phyloP scores from a whole-genome alignment of 92 coral and sea anemone species.

The Epizoanthus scotinus region DNA sequence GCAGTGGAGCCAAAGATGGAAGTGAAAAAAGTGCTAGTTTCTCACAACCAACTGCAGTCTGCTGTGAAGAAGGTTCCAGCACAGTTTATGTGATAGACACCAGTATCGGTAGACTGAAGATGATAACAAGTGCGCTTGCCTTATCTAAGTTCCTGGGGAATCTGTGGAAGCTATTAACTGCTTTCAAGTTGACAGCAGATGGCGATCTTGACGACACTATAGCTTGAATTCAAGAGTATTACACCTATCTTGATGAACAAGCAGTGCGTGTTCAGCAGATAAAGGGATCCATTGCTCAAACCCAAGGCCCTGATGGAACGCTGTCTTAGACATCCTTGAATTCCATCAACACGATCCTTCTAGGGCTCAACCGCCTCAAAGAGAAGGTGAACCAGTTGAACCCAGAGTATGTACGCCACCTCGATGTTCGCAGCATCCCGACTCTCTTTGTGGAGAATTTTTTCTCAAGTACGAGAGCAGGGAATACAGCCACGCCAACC shows the following conservation, averaged over 20 bases:
- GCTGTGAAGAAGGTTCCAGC: constrained; percentile 52
- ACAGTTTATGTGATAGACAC: constrained; percentile 51
- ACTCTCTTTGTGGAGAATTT: constrained; percentile 53
- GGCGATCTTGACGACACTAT: constrained; percentile 25
- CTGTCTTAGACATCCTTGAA: constrained; percentile 44
- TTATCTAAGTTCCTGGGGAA: constrained; percentile 53
- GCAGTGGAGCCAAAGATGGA: constrained; percentile 58
- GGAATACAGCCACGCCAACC: constrained; percentile 53
- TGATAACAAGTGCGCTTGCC: constrained; percentile 51
- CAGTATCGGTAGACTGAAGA: constrained; percentile 43
- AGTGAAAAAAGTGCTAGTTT: constrained; percentile 53
- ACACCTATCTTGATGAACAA: constrained; percentile 26
- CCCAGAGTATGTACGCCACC: constrained; percentile 39
- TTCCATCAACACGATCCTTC: constrained; percentile 55
- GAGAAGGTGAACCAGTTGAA: constrained; percentile 22
- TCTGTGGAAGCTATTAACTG: constrained; percentile 57
- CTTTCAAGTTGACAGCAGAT: constrained; percentile 51
- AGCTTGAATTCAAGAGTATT: constrained; percentile 22
- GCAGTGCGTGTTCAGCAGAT: constrained; percentile 30
- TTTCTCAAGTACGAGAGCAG: constrained; percentile 57
- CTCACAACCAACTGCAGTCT: constrained; percentile 64
- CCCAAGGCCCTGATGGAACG: constrained; percentile 52
- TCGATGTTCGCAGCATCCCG: constrained; percentile 52
- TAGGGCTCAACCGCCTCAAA: constrained; percentile 52
- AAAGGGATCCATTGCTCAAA: constrained; percentile 41